A percentile compares a stretch with the other conserved stretches of the same genome.
Evolutionary conservation across 1,140 invertebrate genomes (phyloP).

Genomic region (Macrosteles quadrilineatus): DNA sequence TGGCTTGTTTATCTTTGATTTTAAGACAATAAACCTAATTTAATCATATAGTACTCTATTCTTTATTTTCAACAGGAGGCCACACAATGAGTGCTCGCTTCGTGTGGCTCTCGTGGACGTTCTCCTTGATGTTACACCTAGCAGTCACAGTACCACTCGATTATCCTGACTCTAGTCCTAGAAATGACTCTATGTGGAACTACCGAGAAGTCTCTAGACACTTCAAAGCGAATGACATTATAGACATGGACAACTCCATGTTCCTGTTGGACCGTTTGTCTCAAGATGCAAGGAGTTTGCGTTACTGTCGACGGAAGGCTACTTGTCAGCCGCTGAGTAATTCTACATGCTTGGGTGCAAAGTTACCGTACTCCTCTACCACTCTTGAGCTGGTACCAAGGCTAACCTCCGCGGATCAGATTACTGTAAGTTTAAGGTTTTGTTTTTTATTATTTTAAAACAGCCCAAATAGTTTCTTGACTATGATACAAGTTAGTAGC

Average conservation of each 20-base stretch:
- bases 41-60: too few relatives aligned
- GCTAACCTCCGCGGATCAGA: conserved; percentile 64
- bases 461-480: too few relatives aligned
- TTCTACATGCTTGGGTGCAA: conserved; percentile 70
- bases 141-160: neutral
- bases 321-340: conserved; percentile 66
- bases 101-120: neutral
- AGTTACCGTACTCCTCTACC: conserved; percentile 72
- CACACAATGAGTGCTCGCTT: neutral
- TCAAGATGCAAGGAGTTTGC: neutral
- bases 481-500: too few relatives aligned
- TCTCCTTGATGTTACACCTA: neutral
- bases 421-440: conserved; percentile 55
- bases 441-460: too few relatives aligned
- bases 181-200: neutral
- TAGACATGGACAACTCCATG: neutral
- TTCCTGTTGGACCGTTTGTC: neutral
- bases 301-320: conserved; percentile 57
- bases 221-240: conserved; percentile 3
- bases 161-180: neutral
- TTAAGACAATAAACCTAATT: too few relatives aligned
- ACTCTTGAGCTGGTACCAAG: conserved; percentile 74
- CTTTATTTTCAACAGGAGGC: too few relatives aligned
- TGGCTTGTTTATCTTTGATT: too few relatives aligned
- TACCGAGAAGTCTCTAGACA: neutral